These are phyloP conservation scores for Astreopora myriophthalma DNA, from an alignment of 64 coral and sea anemone species.

Conservation along the genomic window DNA sequence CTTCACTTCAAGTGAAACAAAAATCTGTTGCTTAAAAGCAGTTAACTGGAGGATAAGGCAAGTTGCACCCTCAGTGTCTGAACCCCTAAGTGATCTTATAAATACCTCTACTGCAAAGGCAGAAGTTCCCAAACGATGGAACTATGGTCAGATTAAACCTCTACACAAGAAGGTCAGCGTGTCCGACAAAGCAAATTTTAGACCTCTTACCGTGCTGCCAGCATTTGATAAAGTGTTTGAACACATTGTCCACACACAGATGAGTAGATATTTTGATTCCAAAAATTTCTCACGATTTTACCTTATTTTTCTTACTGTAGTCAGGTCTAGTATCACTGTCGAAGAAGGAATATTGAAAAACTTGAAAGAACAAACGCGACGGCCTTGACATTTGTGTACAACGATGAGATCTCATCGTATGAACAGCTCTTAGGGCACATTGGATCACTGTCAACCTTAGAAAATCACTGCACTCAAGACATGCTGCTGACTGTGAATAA, in stretches of 20 bases:
- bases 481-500: neutral
- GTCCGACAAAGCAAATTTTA: conserved; percentile 52
- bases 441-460: neutral
- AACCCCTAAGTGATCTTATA: no score
- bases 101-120: neutral
- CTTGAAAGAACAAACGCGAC: neutral
- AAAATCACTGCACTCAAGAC: neutral
- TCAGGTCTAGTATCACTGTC: conserved; percentile 9
- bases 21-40: no score
- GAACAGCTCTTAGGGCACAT: neutral
- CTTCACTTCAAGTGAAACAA: no score
- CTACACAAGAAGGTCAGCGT: conserved; percentile 32
- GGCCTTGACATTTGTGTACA: neutral
- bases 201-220: conserved; percentile 56
- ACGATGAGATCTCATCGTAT: neutral
- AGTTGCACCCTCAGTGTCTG: no score
- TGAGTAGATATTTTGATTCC: conserved; percentile 37
- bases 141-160: conserved; percentile 58
- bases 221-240: conserved; percentile 65
- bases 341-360: neutral
- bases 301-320: neutral
- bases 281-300: no score
- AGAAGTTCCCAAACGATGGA: conserved; percentile 47
- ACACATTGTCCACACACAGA: conserved; percentile 27
- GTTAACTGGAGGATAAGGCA: no score